Percentiles rank a stretch among this genome's conserved stretches.
Evolutionary conservation across 23 tunicate species (phyloP).

Genomic region (Styela plicata): DNA sequence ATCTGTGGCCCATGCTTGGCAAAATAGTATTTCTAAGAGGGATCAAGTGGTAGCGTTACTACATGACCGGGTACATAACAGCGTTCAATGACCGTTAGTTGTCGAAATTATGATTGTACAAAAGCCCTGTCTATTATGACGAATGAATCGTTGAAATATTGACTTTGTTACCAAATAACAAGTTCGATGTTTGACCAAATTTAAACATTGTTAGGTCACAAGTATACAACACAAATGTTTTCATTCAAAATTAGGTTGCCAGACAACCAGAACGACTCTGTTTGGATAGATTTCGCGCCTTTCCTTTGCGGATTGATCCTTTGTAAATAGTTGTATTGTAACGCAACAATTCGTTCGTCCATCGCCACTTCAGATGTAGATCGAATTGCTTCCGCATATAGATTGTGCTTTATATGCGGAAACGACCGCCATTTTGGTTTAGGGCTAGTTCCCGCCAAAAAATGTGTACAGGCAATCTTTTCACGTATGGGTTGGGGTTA

Average conservation of each 20-base stretch:
- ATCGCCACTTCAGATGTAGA: not conserved
- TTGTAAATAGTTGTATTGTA: not conserved
- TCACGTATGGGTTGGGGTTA: too few relatives aligned
- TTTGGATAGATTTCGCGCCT: not conserved
- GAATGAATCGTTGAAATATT: not conserved
- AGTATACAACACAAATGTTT: not conserved
- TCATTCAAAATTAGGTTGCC: not conserved
- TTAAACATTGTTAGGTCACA: not conserved
- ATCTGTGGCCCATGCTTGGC: not conserved
- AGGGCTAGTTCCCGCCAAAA: too few relatives aligned
- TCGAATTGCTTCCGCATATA: too few relatives aligned
- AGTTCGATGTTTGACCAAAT: not conserved
- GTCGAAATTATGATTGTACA: too few relatives aligned
- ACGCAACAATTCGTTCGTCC: not conserved
- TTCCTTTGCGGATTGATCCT: not conserved
- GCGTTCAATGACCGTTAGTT: too few relatives aligned
- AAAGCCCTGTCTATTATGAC: not conserved
- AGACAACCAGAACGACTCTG: not conserved
- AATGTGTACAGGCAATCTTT: too few relatives aligned
- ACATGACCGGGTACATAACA: not conserved
- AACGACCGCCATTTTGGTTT: too few relatives aligned
- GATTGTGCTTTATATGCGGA: too few relatives aligned
- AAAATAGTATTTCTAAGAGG: not conserved
- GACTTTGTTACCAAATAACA: not conserved
- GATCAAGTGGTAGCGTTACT: not conserved